Conservation (phyloP, 1,140 invertebrate genomes). For the Diabrotica undecimpunctata region DNA sequence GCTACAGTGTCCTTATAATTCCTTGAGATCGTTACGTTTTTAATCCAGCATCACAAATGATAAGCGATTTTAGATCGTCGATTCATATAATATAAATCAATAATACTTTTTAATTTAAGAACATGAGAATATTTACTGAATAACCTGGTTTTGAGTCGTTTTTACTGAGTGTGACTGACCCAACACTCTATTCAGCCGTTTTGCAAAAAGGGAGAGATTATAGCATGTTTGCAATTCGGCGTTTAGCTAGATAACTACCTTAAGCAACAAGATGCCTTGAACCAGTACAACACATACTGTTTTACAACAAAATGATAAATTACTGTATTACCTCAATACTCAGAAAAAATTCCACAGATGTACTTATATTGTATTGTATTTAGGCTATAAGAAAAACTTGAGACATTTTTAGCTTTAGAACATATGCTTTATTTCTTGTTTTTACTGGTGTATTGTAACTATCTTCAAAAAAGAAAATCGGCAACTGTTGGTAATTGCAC, state of each 20-base stretch:
- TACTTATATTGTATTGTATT: constrained; percentile 49
- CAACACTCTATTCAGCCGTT: constrained; percentile 21
- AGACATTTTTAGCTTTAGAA: constrained; percentile 38
- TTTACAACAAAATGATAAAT: constrained; percentile 43
- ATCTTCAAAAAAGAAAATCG: too few relatives aligned
- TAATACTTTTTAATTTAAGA: too few relatives aligned
- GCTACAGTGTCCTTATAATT: too few relatives aligned
- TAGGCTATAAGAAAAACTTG: constrained; percentile 39
- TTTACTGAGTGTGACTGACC: background rate
- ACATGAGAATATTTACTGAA: too few relatives aligned
- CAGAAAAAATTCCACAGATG: constrained; percentile 48
- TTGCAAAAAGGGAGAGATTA: constrained; percentile 15
- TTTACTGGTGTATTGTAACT: constrained; percentile 5
- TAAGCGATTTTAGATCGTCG: too few relatives aligned
- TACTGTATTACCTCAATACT: constrained; percentile 49
- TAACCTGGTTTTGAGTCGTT: too few relatives aligned
- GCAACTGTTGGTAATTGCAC: too few relatives aligned
- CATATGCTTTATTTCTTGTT: constrained; percentile 26
- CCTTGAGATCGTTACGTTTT: too few relatives aligned
- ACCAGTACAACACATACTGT: constrained; percentile 48
- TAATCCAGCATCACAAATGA: too few relatives aligned
- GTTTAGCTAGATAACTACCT: constrained; percentile 18
- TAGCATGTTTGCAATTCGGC: constrained; percentile 13
- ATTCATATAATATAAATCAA: too few relatives aligned
- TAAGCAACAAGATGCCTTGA: constrained; percentile 49